Evolutionary conservation across 2,797 vertebrate species (phyloP), one percentile per base, ranked within the genome.

Genomic region (Anisognathus igniventris): DNA sequence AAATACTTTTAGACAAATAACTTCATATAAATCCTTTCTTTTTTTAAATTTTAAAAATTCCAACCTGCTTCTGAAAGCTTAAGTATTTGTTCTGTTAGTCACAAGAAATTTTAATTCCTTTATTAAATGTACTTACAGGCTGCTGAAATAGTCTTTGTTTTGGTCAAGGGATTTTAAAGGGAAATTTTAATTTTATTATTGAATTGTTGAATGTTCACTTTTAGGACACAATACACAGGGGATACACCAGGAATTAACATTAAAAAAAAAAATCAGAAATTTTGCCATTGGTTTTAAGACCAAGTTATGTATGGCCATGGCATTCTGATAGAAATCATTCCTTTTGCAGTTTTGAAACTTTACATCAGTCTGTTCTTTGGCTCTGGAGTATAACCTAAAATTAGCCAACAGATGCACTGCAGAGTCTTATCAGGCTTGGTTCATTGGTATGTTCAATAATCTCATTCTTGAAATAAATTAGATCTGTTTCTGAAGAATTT

Each of bases 1-100:
- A 89, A 88, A 15, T 54, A 88, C 27, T 67, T 93, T 92, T 83
- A 80, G 22, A 62, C 33, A 67, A 91, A 81, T 56, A 96, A 79
- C 16, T 33, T 88, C 47, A 80, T 27, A 39, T 84, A 90, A 88
- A 80, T 57, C 28, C 4, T 54, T 44, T 77, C 8, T 7, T 35
- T 33, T 35, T 58, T 77, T 77, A 93, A 89, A 66, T 31, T 64
- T 39, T 20, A 11, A 35, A 81, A 89, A 82, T 27, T 2, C 3
- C 3, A 10, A 3, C 6, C 28, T 65, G 13, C 13, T 80, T 21
- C 35, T 47, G 44, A 72, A 86, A 84, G 22, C 16, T 54, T 39
- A 65, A 62, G 6, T 31, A 31, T 62, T 91, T 75, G 14, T 64
- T 84, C 73, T 45, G 20, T 37, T 91, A 84, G 21, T 35, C 11